A percentile compares a stretch with the other conserved stretches of the same genome.
Evolutionary conservation across 2,888 invertebrate genomes (phyloP).

Genomic region (Chrysina gloriosa): DNA sequence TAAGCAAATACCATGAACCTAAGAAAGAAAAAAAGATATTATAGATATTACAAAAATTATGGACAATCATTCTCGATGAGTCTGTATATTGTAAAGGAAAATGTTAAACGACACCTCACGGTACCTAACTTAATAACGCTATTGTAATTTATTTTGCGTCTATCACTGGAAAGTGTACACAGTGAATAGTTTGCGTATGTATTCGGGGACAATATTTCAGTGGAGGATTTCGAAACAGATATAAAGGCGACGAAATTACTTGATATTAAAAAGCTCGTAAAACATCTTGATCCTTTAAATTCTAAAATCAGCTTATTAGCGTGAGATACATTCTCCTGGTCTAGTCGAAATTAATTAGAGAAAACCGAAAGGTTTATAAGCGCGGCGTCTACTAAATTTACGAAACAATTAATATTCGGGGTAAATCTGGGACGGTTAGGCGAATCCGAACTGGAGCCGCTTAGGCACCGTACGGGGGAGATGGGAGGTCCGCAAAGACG

Average conservation of each 20-base stretch:
- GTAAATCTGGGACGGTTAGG: conserved; percentile 3
- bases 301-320: conserved; percentile 10
- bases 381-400: conserved; percentile 37
- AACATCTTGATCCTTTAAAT: background rate
- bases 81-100: no score
- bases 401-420: conserved; percentile 47
- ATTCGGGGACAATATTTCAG: background rate
- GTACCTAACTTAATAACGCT: no score
- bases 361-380: conserved; percentile 32
- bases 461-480: background rate
- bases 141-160: no score
- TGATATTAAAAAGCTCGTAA: background rate
- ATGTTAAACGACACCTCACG: no score
- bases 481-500: conserved; percentile 42
- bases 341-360: conserved; percentile 39
- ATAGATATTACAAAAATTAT: no score
- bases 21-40: no score
- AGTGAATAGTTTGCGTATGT: background rate
- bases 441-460: background rate
- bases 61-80: no score
- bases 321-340: background rate
- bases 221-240: background rate
- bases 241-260: background rate
- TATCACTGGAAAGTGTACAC: background rate
- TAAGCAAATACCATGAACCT: no score